A percentile compares a stretch with the other conserved stretches of the same genome.
These are phyloP conservation scores for Empidonax traillii DNA, from an alignment of 2,113 vertebrate species.

Conservation along the genomic window DNA sequence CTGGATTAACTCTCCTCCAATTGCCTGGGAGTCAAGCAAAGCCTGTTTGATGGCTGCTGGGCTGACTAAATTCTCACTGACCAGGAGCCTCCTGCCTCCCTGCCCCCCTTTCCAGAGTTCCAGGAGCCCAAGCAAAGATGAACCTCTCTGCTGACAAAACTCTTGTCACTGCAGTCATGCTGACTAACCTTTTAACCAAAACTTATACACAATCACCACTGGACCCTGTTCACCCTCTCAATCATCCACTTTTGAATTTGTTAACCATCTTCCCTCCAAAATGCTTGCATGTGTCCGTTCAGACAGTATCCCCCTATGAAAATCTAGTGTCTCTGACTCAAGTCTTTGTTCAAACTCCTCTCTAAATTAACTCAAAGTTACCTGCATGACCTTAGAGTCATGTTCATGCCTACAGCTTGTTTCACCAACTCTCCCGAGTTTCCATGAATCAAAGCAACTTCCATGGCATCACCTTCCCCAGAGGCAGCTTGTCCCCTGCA, in stretches of 20 bases:
- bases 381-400: background rate
- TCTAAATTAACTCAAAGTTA: background rate
- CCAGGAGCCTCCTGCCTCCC: background rate
- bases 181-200: background rate
- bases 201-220: fast-evolving
- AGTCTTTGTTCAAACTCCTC: background rate
- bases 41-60: background rate
- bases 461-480: background rate
- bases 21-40: background rate
- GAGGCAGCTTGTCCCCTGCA: background rate
- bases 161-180: background rate
- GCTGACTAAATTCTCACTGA: background rate
- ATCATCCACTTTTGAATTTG: background rate
- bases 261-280: background rate
- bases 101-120: background rate
- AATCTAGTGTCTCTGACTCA: background rate
- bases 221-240: background rate
- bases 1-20: background rate
- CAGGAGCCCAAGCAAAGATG: background rate
- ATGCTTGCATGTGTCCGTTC: background rate
- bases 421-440: background rate
- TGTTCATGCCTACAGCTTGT: background rate
- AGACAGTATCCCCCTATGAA: background rate
- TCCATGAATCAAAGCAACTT: background rate
- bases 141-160: background rate